Percentiles rank a stretch among this genome's conserved stretches.
Evolutionary conservation across 2,888 invertebrate species (phyloP).

Genomic region (Rhamphomyia laevipes): DNA sequence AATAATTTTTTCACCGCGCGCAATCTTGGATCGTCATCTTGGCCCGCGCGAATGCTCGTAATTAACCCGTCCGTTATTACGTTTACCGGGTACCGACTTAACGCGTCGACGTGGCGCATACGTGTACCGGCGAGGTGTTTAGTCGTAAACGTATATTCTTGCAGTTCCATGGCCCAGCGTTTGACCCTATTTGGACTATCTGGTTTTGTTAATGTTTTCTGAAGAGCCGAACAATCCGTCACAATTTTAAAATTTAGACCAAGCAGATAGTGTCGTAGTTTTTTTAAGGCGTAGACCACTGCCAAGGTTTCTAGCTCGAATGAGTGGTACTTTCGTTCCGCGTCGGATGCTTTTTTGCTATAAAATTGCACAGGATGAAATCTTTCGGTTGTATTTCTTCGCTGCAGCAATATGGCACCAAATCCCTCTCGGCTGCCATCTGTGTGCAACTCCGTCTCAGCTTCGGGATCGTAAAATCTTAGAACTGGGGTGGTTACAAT

Average conservation of each 20-base stretch:
- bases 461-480: too few relatives aligned
- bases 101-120: neutral
- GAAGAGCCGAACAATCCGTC: constrained; percentile 1
- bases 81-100: neutral
- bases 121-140: neutral
- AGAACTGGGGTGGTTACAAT: neutral
- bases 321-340: too few relatives aligned
- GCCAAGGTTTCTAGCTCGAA: constrained; percentile 1
- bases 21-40: too few relatives aligned
- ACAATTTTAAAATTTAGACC: neutral
- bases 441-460: too few relatives aligned
- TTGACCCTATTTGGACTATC: neutral
- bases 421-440: too few relatives aligned
- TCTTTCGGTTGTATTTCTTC: too few relatives aligned
- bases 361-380: too few relatives aligned
- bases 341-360: too few relatives aligned
- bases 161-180: neutral
- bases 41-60: too few relatives aligned
- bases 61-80: too few relatives aligned
- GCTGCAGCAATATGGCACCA: too few relatives aligned
- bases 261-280: neutral
- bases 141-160: constrained; percentile 3
- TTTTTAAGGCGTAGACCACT: neutral
- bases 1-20: too few relatives aligned
- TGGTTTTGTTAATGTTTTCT: neutral